Base-by-base conservation (phyloP, 2,113 vertebrate genomes). In the Centropristis striata region DNA sequence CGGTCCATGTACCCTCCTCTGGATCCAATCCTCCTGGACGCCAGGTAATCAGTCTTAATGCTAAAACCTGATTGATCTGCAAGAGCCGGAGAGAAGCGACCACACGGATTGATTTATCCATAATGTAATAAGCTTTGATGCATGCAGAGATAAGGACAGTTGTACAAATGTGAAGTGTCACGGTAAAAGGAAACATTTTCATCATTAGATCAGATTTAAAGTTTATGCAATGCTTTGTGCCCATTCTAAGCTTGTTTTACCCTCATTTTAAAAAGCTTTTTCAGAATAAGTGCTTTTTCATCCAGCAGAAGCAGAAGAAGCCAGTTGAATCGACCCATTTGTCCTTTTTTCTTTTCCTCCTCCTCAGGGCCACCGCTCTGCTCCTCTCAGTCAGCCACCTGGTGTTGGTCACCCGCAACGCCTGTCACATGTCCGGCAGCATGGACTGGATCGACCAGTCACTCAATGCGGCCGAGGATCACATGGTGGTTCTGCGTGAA, bases 401-500 rank as follows among this genome's bases (percentile, higher is more conserved):
- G 90, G 97, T 98, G 65, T 93, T 99, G 95, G 97, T 99, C 91
- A 98, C 97, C 14, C 96, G 97, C 73, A 97, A 97, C 3, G 97
- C 97, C 83, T 99, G 98, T 81, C 97, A 97, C 92, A 96, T 97
- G 90, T 95, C 96, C 0, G 96, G 96, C 20, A 96, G 96, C 46
- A 90, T 97, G 86, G 97, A 97, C 90, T 98, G 97, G 98, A 96
- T 98, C 0, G 98, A 98, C 88, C 96, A 97, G 75, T 98, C 97
- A 0, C 94, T 98, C 63, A 95, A 96, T 0, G 96, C 96, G 0
- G 97, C 97, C 0, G 97, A 98, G 78, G 97, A 96, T 90, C 98
- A 99, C 95, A 95, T 98, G 96, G 94, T 96, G 11, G 97, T 96
- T 46, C 90, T 99, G 80, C 95, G 97, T 0, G 96, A 97, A 86